Evolutionary conservation across 2,888 invertebrate species (phyloP), one percentile per base, ranked within the genome.

Genomic region (Nysson spinosus): DNA sequence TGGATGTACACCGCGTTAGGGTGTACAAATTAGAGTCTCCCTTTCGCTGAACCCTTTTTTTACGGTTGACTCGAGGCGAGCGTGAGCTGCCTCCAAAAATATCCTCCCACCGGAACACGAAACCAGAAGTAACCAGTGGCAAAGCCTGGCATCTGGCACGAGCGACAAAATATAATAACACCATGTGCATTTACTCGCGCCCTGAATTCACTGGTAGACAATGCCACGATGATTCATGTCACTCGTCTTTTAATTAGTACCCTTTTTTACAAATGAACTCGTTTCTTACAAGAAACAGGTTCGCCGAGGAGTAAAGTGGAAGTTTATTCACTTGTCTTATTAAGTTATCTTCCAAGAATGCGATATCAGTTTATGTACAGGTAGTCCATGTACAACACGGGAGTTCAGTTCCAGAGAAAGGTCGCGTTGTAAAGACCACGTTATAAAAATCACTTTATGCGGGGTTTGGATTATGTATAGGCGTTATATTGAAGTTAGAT

Each of bases 151-250:
- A 84, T 84, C 83, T 83, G 84, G 81, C 60, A 58, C 61, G 61
- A 63, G 68, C 72, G 66, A 73, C 76, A 77, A 82, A 83, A 83
- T 79, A 78, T 80, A 81, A 83, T 75, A 82, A 80, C 81, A 83
- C 77, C 77, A 75, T 73, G 82, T 78, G 81, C 75, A 72, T 42
- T 55, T 42, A 46, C 26, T 35, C 42, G 35, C 42, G 28, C 44
- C n/a, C n/a, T n/a, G n/a, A n/a, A n/a, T n/a, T 20, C 40, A 46
- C 55, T n/a, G n/a, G n/a, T n/a, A 26, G 19, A 54, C 35, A 32
- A 47, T 19, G 35, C 19, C 47, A 24, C 12, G 0, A n/a, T n/a
- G n/a, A n/a, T n/a, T n/a, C n/a, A n/a, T n/a, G n/a, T n/a, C n/a
- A n/a, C n/a, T n/a, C n/a, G n/a, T n/a, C n/a, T n/a, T n/a, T n/a